Evolutionary conservation across 2,113 vertebrate genomes (phyloP).

Genomic region (Ictidomys tridecemlineatus): DNA sequence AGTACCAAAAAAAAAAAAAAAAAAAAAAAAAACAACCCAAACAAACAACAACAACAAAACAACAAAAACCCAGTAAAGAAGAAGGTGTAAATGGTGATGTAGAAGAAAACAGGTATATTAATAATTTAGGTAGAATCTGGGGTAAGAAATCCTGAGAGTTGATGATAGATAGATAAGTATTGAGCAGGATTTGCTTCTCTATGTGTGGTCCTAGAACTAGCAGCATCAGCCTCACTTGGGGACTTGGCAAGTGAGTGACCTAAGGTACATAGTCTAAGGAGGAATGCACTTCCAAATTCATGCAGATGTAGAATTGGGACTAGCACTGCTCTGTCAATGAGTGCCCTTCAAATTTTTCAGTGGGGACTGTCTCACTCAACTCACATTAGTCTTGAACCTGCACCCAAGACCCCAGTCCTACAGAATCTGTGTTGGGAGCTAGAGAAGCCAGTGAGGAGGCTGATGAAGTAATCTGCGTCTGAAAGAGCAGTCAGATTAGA

Average conservation of each 20-base stretch:
- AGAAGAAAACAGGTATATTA: neutral
- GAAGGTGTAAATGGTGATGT: neutral
- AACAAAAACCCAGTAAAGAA: neutral
- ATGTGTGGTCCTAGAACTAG: neutral
- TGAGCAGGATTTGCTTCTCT: neutral
- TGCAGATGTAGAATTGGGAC: no score
- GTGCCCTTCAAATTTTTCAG: neutral
- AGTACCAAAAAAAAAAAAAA: no score
- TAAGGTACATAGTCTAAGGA: neutral
- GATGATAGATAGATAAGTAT: neutral
- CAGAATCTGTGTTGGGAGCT: neutral
- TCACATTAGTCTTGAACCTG: neutral
- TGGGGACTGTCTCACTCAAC: neutral
- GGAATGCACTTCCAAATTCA: neutral
- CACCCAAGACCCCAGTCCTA: neutral
- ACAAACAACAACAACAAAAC: no score
- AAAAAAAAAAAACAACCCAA: no score
- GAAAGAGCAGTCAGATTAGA: neutral
- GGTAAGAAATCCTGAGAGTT: conserved; percentile 14
- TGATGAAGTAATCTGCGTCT: neutral
- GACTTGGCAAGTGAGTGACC: neutral
- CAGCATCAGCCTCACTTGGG: neutral
- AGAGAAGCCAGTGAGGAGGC: neutral
- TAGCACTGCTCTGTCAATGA: neutral
- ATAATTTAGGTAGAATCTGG: neutral